Evolutionary conservation across 2,113 vertebrate species (phyloP), one percentile per base, ranked within the genome.

Genomic region (Catharus fuscescens): DNA sequence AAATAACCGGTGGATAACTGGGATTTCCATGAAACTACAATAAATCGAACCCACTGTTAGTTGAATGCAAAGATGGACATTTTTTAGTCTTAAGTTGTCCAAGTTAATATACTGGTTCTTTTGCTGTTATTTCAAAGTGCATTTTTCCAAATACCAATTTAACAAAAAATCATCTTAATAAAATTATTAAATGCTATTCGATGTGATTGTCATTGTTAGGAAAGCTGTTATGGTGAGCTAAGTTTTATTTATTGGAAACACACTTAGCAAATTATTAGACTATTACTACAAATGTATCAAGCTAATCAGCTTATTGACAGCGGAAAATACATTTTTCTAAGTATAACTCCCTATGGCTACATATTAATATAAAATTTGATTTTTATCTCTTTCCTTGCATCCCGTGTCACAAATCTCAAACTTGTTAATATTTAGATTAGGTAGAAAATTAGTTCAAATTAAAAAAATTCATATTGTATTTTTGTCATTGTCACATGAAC

Each of bases 381-480:
- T 85, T 91, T 67, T 47, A 70, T 14, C 14, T 66, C 11, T 72
- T 84, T 70, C 17, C 16, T 50, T 25, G 28, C 40, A 83, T 31
- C 8, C 53, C 72, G 6, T 45, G 25, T 64, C 28, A 70, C 23
- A 18, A 78, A 78, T 54, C 14, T 76, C 13, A 70, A 88, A 36
- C 7, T n/a, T 88, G 14, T 10, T 40, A 13, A n/a, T 54, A 60
- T 34, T 52, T 48, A 61, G n/a, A 29, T 10, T 42, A 71, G 3
- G 14, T 57, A 50, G 32, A 88, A 93, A 79, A 90, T 23, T 5
- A 67, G 10, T 44, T 76, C 6, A 83, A 80, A 61, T 65, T 65
- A 32, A 0, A 47, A 77, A 78, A 77, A 47, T 6, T 4, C 25
- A n/a, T 0, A 0, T 4, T 48, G 10, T 1, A 0, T 50, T 92